Evolutionary conservation across 2,888 invertebrate species (phyloP).

Genomic region (Homarus gammarus): DNA sequence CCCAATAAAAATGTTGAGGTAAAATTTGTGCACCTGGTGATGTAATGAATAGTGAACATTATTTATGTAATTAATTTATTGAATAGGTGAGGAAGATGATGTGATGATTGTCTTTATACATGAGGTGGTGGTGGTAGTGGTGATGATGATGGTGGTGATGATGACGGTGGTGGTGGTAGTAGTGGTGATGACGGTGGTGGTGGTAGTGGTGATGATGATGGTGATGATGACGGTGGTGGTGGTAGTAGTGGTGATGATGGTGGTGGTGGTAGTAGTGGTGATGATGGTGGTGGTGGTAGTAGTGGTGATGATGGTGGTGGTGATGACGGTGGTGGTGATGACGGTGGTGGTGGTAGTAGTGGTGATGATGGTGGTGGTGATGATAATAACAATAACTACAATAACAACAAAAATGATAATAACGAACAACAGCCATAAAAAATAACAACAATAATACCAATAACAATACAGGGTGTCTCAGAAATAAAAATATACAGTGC

Average conservation of each 20-base stretch:
- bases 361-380: slow-evolving; percentile 11
- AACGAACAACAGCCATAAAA: no score
- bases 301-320: neutral
- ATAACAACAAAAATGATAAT: no score
- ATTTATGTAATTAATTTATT: no score
- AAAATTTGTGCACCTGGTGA: no score
- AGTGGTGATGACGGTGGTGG: slow-evolving; percentile 7
- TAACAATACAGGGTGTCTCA: no score
- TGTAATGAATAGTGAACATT: no score
- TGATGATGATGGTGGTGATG: neutral
- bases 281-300: neutral
- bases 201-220: slow-evolving; percentile 12
- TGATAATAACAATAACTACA: slow-evolving; percentile 18
- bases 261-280: neutral
- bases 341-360: neutral
- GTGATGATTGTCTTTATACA: neutral
- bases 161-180: slow-evolving; percentile 11
- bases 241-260: neutral
- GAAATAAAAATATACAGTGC: no score
- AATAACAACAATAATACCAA: neutral
- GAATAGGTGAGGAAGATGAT: neutral
- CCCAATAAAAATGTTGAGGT: no score
- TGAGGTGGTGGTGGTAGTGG: neutral
- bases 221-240: slow-evolving; percentile 5
- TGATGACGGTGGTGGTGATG: neutral